phyloP scores from a whole-genome alignment of 1,140 invertebrate genomes.

The Zaprionus nigranus region DNA sequence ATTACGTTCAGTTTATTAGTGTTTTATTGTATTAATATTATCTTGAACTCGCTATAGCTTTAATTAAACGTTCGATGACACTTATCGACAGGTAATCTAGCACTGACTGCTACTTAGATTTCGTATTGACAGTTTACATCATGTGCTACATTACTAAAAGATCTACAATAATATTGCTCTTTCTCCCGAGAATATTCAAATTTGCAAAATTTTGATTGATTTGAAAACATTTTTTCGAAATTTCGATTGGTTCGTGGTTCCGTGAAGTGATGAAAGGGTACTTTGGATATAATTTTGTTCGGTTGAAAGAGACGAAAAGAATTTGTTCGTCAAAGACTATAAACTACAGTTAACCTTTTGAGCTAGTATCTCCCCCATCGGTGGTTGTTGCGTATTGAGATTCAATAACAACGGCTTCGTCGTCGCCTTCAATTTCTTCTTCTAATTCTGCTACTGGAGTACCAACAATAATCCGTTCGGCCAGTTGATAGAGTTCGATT shows the following conservation, averaged over 20 bases:
- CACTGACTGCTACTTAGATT: conserved; percentile 49
- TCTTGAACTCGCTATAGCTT: conserved; percentile 55
- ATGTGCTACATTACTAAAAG: background rate
- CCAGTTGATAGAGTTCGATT: conserved; percentile 75
- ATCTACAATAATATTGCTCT: background rate
- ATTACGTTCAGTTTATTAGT: conserved; percentile 25
- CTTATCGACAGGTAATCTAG: conserved; percentile 45
- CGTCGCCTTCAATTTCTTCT: conserved; percentile 46
- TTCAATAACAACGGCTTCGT: conserved; percentile 10
- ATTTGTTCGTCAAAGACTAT: background rate
- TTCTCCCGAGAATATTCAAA: background rate
- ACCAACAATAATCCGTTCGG: conserved; percentile 79
- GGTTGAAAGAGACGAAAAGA: background rate
- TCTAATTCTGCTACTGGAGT: conserved; percentile 45
- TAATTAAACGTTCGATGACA: conserved; percentile 71
- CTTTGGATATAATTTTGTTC: background rate
- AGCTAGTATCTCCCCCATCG: background rate
- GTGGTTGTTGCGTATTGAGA: background rate
- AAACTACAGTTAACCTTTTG: background rate
- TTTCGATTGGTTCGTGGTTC: background rate
- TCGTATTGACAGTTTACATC: conserved; percentile 30
- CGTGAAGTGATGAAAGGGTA: background rate
- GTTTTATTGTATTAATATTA: conserved; percentile 49
- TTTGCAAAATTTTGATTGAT: background rate
- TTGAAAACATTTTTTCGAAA: background rate